These are phyloP conservation scores for Druon quercuslanigerum DNA, from an alignment of 1,140 invertebrate species.

Conservation along the genomic window DNA sequence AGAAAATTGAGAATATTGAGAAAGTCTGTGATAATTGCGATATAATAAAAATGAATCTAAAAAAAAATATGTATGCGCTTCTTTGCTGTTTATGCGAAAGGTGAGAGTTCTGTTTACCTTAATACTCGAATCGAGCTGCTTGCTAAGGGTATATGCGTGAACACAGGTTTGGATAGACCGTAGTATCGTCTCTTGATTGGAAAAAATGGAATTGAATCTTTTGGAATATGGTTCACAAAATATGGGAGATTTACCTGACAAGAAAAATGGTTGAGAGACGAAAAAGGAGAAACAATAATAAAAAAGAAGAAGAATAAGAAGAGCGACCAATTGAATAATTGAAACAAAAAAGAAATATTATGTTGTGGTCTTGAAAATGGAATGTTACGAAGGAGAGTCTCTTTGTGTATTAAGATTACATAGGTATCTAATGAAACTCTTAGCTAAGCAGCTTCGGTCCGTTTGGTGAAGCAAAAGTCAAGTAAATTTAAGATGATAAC, in stretches of 20 bases:
- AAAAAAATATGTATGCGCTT: slow-evolving; percentile 56
- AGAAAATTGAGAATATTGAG: slow-evolving; percentile 48
- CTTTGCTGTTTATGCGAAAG: slow-evolving; percentile 71
- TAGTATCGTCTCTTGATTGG: slow-evolving; percentile 43
- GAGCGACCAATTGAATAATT: neutral
- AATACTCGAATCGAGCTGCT: slow-evolving; percentile 67
- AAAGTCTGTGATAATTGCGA: slow-evolving; percentile 65
- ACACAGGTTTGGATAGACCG: slow-evolving; percentile 59
- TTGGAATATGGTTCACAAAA: slow-evolving; percentile 42
- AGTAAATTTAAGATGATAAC: slow-evolving; percentile 44
- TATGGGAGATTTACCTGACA: slow-evolving; percentile 56
- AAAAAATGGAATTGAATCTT: no score
- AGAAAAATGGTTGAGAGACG: slow-evolving; percentile 52
- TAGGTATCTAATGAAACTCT: slow-evolving; percentile 59
- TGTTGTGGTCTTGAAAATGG: neutral
- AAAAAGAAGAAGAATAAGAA: neutral
- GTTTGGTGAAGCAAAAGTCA: slow-evolving; percentile 31
- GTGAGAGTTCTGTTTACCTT: slow-evolving; percentile 75
- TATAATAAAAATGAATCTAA: slow-evolving; percentile 64
- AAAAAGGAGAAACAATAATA: no score
- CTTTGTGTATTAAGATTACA: slow-evolving; percentile 40
- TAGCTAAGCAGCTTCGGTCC: slow-evolving; percentile 65
- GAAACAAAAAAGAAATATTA: neutral
- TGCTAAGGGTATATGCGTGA: slow-evolving; percentile 62
- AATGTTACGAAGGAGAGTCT: slow-evolving; percentile 24